phyloP scores from a whole-genome alignment of 2,888 invertebrate species.

The Eristalis pertinax region DNA sequence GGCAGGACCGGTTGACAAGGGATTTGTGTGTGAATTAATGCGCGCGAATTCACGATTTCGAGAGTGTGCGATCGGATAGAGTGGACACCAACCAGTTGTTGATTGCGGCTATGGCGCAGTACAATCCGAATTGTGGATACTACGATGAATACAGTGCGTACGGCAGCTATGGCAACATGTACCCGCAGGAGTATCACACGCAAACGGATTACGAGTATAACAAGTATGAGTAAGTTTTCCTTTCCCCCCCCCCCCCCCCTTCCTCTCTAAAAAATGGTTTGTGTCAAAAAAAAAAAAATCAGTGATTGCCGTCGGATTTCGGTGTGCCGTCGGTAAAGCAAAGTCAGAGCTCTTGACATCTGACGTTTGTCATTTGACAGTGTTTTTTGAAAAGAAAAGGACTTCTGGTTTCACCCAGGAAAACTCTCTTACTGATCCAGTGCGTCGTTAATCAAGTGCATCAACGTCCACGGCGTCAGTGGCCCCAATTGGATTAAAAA shows the following conservation, averaged over 20 bases:
- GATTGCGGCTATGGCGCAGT: constrained; percentile 77
- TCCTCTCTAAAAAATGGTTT: not conserved
- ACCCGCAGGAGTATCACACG: constrained; percentile 81
- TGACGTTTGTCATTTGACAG: not conserved
- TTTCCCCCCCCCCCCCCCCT: not conserved
- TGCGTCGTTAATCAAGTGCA: too few relatives aligned
- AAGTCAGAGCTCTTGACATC: too few relatives aligned
- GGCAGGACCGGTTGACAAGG: too few relatives aligned
- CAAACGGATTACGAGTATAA: constrained; percentile 79
- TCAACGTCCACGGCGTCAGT: too few relatives aligned
- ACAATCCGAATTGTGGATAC: constrained; percentile 81
- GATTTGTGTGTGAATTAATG: not conserved
- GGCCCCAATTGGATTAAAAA: too few relatives aligned
- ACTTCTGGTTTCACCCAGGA: too few relatives aligned
- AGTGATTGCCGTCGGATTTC: not conserved
- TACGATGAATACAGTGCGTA: constrained; percentile 80
- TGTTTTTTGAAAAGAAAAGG: too few relatives aligned
- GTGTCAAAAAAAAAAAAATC: too few relatives aligned
- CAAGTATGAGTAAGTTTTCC: constrained; percentile 79
- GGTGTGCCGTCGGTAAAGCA: too few relatives aligned
- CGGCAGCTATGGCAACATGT: constrained; percentile 76
- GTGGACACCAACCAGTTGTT: not conserved
- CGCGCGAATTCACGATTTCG: not conserved
- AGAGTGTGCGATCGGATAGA: not conserved
- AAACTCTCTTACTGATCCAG: too few relatives aligned